Percentiles rank a stretch among this genome's conserved stretches.
These are phyloP conservation scores for Pagetopsis macropterus DNA, from an alignment of 2,797 vertebrate genomes.

Conservation along the genomic window DNA sequence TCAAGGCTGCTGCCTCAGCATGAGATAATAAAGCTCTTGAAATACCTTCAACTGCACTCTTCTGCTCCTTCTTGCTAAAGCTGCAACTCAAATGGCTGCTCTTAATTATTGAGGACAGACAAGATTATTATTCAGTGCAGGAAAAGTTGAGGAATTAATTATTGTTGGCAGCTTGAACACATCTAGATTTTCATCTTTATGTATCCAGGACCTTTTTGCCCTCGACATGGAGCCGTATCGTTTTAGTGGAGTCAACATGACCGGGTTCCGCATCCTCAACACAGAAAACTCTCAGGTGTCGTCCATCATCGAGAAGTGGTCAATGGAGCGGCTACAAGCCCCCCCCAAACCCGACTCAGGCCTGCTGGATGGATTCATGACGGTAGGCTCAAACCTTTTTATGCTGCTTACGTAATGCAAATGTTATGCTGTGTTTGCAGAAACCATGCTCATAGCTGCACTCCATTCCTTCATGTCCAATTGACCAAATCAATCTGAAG, in stretches of 20 bases:
- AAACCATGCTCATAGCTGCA: slow-evolving; percentile 17
- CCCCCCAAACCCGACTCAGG: slow-evolving; percentile 97
- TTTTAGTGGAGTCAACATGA: slow-evolving; percentile 98
- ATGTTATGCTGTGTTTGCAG: slow-evolving; percentile 34
- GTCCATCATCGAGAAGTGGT: slow-evolving; percentile 98
- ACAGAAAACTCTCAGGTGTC: slow-evolving; percentile 95
- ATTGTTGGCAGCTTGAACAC: background rate
- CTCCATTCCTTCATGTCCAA: slow-evolving; percentile 11
- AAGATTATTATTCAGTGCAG: background rate
- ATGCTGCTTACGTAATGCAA: slow-evolving; percentile 17
- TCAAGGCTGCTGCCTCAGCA: slow-evolving; percentile 67
- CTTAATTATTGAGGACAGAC: slow-evolving; percentile 32
- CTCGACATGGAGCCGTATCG: slow-evolving; percentile 97
- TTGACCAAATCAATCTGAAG: slow-evolving; percentile 30
- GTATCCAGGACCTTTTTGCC: slow-evolving; percentile 92
- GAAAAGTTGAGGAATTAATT: slow-evolving; percentile 23
- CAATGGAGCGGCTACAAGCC: slow-evolving; percentile 96
- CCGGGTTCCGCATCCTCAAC: slow-evolving; percentile 96
- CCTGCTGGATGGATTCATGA: slow-evolving; percentile 99
- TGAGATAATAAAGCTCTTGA: slow-evolving; percentile 54
- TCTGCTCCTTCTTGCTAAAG: slow-evolving; percentile 25
- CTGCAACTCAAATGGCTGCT: slow-evolving; percentile 28
- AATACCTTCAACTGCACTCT: slow-evolving; percentile 52
- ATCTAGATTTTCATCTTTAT: background rate
- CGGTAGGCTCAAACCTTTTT: slow-evolving; percentile 80